Evolutionary conservation across 2,797 vertebrate genomes (phyloP), one percentile per base, ranked within the genome.

Genomic region (Rhinella marina): DNA sequence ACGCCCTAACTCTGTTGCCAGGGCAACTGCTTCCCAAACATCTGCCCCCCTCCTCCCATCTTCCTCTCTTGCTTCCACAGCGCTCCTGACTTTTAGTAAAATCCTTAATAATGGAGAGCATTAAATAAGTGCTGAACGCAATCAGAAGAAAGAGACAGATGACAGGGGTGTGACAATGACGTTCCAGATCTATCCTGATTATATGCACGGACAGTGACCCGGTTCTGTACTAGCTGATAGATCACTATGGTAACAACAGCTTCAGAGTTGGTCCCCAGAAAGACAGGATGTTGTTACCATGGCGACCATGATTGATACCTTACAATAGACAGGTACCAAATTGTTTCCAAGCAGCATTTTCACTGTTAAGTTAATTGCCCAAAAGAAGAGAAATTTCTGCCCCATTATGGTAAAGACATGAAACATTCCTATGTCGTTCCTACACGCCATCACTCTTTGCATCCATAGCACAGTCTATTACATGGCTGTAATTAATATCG

Each of bases 1-100:
- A 95, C 95, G 95, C 94, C 95, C 94, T 94, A 95, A 93, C 94
- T 93, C 93, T 93, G 95, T 96, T 96, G 94, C 94, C 93, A 52
- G 89, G 94, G 95, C 92, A 96, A 96, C 96, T 92, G 93, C 95
- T 92, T 94, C 92, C 93, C 95, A 94, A 95, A 94, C 94, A 95
- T 92, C 93, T 94, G 92, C 92, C 93, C 92, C n/a, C n/a, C 10
- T 7, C 52, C 6, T 21, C 16, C n/a, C 64, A 11, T 29, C 48
- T n/a, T 76, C 50, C 50, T 77, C n/a, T n/a, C 50, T 75, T 75
- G 11, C 41, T 6, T 48, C 32, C 57, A 25, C 91, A 87, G 91
- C 90, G 89, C 86, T 85, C 89, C 87, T 90, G 81, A 85, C 0
- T 17, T 64, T 56, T 56, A 86, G 70, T 48, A 88, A 81, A 57